These are phyloP conservation scores for Crypturellus tataupa DNA, from an alignment of 2,797 vertebrate species.

Conservation along the genomic window DNA sequence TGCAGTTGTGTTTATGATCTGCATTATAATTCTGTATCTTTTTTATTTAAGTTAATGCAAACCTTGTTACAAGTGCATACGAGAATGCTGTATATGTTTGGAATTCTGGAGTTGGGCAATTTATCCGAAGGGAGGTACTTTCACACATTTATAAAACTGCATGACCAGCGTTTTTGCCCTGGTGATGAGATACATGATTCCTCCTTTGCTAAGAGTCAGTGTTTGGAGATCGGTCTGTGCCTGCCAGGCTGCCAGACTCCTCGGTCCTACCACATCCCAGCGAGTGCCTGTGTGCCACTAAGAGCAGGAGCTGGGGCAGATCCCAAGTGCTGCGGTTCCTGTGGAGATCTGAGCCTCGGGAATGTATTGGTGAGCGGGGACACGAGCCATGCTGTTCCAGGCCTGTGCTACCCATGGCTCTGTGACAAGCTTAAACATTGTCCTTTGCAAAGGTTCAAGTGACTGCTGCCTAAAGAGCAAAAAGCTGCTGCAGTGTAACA, in stretches of 20 bases:
- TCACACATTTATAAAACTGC: neutral
- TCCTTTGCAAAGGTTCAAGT: neutral
- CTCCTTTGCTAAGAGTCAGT: neutral
- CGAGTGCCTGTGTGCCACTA: neutral
- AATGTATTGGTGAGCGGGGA: neutral
- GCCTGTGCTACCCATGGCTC: neutral
- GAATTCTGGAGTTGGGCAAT: neutral
- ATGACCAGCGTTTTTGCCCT: neutral
- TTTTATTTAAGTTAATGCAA: neutral
- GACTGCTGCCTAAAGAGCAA: neutral
- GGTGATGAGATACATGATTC: neutral
- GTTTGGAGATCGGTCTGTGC: neutral
- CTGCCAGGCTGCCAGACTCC: too few relatives aligned
- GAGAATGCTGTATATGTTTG: neutral
- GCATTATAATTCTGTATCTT: neutral
- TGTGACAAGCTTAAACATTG: neutral
- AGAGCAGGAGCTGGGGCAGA: neutral
- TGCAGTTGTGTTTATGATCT: neutral
- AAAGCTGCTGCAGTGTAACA: neutral
- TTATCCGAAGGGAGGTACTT: neutral
- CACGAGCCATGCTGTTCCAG: neutral
- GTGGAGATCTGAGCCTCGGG: neutral
- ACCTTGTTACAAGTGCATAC: neutral
- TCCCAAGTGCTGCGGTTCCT: neutral
- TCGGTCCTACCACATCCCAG: neutral